Conservation (phyloP, 2,113 vertebrate genomes). For the Pseudorasbora parva region DNA sequence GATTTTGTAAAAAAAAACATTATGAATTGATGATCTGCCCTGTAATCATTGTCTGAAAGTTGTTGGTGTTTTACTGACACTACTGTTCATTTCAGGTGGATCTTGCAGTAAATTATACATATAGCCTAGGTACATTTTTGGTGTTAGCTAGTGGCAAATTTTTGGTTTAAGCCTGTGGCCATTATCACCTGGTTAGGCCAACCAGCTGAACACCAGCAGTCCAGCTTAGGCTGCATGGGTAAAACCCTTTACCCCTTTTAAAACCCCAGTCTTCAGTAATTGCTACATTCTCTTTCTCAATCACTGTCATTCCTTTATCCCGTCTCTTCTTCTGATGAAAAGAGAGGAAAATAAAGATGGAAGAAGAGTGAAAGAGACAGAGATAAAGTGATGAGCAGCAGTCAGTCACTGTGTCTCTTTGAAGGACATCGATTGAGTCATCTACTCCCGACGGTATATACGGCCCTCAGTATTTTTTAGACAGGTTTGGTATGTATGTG, state of each 20-base stretch:
- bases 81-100: background rate
- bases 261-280: conserved; percentile 14
- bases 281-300: background rate
- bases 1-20: background rate
- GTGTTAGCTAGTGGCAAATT: background rate
- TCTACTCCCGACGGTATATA: conserved; percentile 27
- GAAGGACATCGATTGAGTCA: conserved; percentile 53
- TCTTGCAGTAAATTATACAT: background rate
- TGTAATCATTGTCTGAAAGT: background rate
- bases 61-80: background rate
- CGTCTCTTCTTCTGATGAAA: background rate
- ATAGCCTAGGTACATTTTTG: background rate
- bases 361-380: conserved; percentile 29
- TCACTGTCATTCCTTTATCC: background rate
- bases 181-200: background rate
- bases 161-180: background rate
- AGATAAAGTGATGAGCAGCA: conserved; percentile 45
- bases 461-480: conserved; percentile 24
- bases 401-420: conserved; percentile 43
- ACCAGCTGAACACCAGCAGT: background rate
- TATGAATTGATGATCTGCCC: background rate
- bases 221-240: background rate
- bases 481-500: background rate
- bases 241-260: no score
- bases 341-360: conserved; percentile 17